phyloP scores from a whole-genome alignment of 2,888 invertebrate genomes.

The Archaeoteleia sp. region DNA sequence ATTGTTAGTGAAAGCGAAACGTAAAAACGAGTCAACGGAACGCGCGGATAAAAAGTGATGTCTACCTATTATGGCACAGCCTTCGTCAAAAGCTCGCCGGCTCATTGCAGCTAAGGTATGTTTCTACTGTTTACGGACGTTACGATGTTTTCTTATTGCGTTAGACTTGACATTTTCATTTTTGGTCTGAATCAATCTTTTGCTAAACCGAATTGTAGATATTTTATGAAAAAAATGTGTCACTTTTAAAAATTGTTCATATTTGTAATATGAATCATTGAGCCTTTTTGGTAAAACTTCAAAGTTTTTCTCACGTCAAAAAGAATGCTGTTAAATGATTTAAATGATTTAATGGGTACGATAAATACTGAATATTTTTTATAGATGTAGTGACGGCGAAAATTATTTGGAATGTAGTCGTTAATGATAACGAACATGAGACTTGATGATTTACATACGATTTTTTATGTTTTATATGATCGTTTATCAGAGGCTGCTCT shows the following conservation, averaged over 20 bases:
- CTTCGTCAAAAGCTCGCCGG: slow-evolving; percentile 65
- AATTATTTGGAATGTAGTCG: slow-evolving; percentile 6
- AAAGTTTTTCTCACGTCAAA: too few species aligned
- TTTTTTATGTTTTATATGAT: slow-evolving; percentile 1
- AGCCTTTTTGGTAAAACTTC: too few species aligned
- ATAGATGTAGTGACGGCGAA: too few species aligned
- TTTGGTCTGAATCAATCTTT: too few species aligned
- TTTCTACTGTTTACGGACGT: slow-evolving; percentile 4
- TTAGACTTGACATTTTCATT: too few species aligned
- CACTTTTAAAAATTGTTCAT: too few species aligned
- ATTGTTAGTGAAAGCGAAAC: slow-evolving; percentile 35
- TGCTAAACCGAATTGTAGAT: too few species aligned
- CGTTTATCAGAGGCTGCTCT: not conserved
- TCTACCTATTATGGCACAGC: slow-evolving; percentile 73
- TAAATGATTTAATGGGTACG: too few species aligned
- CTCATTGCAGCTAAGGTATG: slow-evolving; percentile 70
- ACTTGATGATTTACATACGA: not conserved
- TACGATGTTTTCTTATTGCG: slow-evolving; percentile 1
- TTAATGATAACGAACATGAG: slow-evolving; percentile 7
- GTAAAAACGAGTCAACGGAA: slow-evolving; percentile 53
- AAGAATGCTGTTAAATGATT: not conserved
- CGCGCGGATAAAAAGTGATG: slow-evolving; percentile 63
- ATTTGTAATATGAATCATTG: too few species aligned
- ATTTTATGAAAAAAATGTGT: too few species aligned
- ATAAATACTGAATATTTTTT: too few species aligned